Conservation (phyloP, 2,797 vertebrate genomes). For the Lacerta agilis region DNA sequence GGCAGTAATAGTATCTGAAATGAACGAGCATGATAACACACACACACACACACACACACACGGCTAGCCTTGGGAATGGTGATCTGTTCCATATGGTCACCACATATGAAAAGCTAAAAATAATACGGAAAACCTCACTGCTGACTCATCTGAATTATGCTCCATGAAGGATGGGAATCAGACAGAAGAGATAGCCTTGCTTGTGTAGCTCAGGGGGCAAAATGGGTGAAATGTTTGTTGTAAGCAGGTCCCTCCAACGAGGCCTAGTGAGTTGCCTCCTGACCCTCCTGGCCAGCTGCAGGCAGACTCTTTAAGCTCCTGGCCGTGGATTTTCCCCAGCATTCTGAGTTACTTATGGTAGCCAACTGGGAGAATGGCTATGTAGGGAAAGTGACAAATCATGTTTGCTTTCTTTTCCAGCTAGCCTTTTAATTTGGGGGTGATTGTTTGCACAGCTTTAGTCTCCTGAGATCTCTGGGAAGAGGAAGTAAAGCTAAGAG, state of each 20-base stretch:
- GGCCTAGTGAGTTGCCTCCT: neutral
- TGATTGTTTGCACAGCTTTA: slow-evolving; percentile 17
- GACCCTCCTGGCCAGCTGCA: neutral
- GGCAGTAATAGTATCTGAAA: slow-evolving; percentile 25
- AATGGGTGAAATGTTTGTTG: neutral
- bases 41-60: neutral
- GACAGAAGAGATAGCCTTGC: neutral
- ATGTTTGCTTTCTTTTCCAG: neutral
- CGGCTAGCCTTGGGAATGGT: slow-evolving; percentile 3
- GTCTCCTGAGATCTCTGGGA: slow-evolving; percentile 20
- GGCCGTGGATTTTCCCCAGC: neutral
- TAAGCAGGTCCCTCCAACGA: neutral
- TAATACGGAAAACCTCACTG: slow-evolving; percentile 14
- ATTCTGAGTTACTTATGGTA: neutral
- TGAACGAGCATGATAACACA: slow-evolving; percentile 6
- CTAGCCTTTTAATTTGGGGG: neutral
- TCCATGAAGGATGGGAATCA: neutral
- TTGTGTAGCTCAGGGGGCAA: neutral
- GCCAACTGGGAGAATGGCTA: neutral
- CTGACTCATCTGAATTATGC: slow-evolving; percentile 25
- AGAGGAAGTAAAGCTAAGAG: slow-evolving; percentile 22
- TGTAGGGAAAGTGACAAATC: neutral
- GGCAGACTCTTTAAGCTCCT: neutral
- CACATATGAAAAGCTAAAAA: slow-evolving; percentile 19
- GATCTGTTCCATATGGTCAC: slow-evolving; percentile 22